phyloP scores from a whole-genome alignment of 30 jellyfish, hydroid and myxozoan species.

The Chrysaora quinquecirrha region DNA sequence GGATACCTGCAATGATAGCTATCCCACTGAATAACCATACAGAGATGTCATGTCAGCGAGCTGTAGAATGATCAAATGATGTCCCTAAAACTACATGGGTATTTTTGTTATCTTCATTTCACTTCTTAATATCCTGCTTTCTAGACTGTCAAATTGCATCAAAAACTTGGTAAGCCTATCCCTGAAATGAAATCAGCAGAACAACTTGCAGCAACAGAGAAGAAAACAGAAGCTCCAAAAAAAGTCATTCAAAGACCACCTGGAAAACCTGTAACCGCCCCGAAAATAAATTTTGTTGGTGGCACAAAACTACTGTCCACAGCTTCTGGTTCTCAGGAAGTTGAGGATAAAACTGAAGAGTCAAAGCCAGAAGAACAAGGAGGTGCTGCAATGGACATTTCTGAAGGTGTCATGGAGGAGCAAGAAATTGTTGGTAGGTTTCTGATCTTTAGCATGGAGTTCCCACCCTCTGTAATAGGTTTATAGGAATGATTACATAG shows the following conservation, averaged over 20 bases:
- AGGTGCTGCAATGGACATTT: constrained; percentile 17
- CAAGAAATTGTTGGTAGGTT: constrained; percentile 86
- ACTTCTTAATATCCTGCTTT: too few relatives aligned
- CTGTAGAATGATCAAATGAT: too few relatives aligned
- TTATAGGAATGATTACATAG: too few relatives aligned
- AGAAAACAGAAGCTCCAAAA: constrained; percentile 50
- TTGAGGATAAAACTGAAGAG: constrained; percentile 30
- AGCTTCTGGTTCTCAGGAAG: constrained; percentile 51
- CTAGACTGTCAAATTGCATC: constrained; percentile 88
- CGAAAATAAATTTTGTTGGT: constrained; percentile 86
- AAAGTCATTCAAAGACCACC: constrained; percentile 67
- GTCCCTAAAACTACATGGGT: too few relatives aligned
- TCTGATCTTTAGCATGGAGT: too few relatives aligned
- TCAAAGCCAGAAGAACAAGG: constrained; percentile 38
- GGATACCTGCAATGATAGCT: too few relatives aligned
- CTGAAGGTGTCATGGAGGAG: constrained; percentile 48
- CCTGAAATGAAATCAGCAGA: constrained; percentile 95
- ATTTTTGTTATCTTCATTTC: too few relatives aligned
- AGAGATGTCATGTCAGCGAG: too few relatives aligned
- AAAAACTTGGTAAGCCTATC: constrained; percentile 92
- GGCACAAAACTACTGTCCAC: constrained; percentile 79
- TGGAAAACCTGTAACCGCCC: constrained; percentile 60
- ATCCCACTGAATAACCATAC: too few relatives aligned
- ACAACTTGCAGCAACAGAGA: constrained; percentile 51
- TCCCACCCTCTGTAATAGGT: too few relatives aligned